Percentiles rank a stretch among this genome's conserved stretches.
Evolutionary conservation across 2,797 vertebrate species (phyloP).

Genomic region (Nyctalus aviator): DNA sequence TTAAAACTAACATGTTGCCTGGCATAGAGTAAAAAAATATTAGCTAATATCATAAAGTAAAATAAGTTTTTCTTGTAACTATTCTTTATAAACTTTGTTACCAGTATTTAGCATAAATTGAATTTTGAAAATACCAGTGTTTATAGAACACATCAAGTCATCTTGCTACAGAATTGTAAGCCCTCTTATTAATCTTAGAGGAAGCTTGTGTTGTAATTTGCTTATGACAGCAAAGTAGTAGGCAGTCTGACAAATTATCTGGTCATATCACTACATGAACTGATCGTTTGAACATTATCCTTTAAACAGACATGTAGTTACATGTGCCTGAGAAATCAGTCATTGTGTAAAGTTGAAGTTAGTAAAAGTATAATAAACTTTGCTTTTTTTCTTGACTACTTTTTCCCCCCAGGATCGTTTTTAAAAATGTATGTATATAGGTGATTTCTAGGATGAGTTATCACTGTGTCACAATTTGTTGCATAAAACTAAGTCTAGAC

Average conservation of each 20-base stretch:
- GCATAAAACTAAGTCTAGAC: constrained; percentile 18
- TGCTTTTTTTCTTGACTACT: not conserved
- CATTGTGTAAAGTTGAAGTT: not conserved
- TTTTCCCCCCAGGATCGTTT: not conserved
- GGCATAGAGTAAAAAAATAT: constrained; percentile 19
- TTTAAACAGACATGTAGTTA: not conserved
- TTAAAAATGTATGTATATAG: not conserved
- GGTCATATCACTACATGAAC: not conserved
- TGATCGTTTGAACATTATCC: constrained; percentile 7
- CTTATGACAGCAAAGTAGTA: not conserved
- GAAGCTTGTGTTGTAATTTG: not conserved
- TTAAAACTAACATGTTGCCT: constrained; percentile 34
- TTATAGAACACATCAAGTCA: not conserved
- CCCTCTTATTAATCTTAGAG: constrained; percentile 21
- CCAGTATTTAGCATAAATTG: constrained; percentile 10
- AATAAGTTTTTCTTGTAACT: not conserved
- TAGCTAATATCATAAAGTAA: constrained; percentile 29
- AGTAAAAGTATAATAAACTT: not conserved
- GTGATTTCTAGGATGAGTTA: constrained; percentile 52
- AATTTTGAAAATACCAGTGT: constrained; percentile 28
- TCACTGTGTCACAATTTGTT: not conserved
- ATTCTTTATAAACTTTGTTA: not conserved
- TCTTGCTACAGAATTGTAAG: constrained; percentile 21
- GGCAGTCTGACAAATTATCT: not conserved
- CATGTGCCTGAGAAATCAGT: not conserved